phyloP scores from a whole-genome alignment of 2,113 vertebrate genomes.

The Xiphophorus hellerii region DNA sequence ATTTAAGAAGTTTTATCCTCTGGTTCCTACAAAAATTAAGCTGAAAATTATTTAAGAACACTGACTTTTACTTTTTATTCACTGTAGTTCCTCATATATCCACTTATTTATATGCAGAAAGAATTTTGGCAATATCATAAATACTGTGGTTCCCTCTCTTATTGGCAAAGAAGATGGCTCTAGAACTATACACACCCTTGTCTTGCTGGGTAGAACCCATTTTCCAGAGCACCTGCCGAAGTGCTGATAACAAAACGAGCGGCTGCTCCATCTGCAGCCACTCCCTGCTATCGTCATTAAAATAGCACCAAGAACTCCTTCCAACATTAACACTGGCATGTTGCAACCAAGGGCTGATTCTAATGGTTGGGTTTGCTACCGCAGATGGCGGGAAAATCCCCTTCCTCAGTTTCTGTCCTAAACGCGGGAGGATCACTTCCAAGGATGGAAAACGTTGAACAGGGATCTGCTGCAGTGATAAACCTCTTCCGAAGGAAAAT shows the following conservation, averaged over 20 bases:
- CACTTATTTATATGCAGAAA: constrained; percentile 50
- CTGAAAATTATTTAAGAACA: constrained; percentile 42
- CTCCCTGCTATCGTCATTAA: constrained; percentile 51
- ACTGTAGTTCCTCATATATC: constrained; percentile 41
- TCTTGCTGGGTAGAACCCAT: constrained; percentile 40
- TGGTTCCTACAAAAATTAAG: constrained; percentile 60
- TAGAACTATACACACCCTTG: constrained; percentile 29
- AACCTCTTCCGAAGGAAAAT: constrained; percentile 50
- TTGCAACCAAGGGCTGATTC: constrained; percentile 17
- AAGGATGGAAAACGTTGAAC: constrained; percentile 17
- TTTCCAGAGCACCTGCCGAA: constrained; percentile 60
- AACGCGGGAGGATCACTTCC: constrained; percentile 35
- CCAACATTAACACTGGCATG: constrained; percentile 28
- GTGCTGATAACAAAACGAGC: constrained; percentile 62
- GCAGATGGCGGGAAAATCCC: constrained; percentile 35
- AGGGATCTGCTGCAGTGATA: constrained; percentile 53
- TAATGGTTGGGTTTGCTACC: constrained; percentile 20
- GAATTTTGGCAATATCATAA: constrained; percentile 73
- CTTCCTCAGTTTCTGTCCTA: constrained; percentile 9
- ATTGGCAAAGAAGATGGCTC: constrained; percentile 46
- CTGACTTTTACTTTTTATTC: constrained; percentile 32
- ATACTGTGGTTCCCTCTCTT: constrained; percentile 46
- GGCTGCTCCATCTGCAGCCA: constrained; percentile 34
- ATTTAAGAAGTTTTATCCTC: constrained; percentile 26
- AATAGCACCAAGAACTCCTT: constrained; percentile 70